Evolutionary conservation across 2,797 vertebrate genomes (phyloP), one percentile per base, ranked within the genome.

Genomic region (Sebastes cheni): DNA sequence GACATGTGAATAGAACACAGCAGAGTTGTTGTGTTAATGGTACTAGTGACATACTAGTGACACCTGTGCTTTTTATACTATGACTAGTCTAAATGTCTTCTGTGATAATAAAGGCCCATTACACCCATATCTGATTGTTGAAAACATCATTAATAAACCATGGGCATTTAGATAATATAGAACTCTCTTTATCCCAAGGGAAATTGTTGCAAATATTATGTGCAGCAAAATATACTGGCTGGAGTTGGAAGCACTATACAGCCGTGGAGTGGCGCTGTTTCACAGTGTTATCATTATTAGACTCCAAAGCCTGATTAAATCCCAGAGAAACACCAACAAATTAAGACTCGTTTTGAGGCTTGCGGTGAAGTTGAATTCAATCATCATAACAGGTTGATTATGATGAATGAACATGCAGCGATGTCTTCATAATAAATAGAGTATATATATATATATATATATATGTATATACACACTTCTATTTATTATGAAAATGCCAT

Each of bases 251-350:
- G 30, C 12, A 36, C 2, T 56, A 32, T 55, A 32, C 46, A 18
- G 25, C 62, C 67, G 8, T 4, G 3, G 7, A 2, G 67, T 8
- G 68, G 70, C 70, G 77, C 70, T 77, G 66, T 85, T 84, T 71
- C 27, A 23, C n/a, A 18, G 4, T n/a, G 27, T 13, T 46, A 14
- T 42, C 39, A 42, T 42, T 42, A 42, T 8, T 22, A 3, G 3
- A 32, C 12, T 30, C 13, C 3, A 8, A 55, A 64, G 10, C 9
- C 3, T 6, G 13, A 10, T 55, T 11, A 39, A 25, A 30, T 54
- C 55, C 2, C 7, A n/a, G 3, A 30, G 11, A 72, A 27, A 65
- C 22, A 36, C 12, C 6, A 30, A 62, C 3, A 32, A n/a, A 39
- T 39, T 18, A 3, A 58, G 4, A 18, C 1, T 36, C 0, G 3